phyloP scores from a whole-genome alignment of 2,113 vertebrate species.

The Numida meleagris region DNA sequence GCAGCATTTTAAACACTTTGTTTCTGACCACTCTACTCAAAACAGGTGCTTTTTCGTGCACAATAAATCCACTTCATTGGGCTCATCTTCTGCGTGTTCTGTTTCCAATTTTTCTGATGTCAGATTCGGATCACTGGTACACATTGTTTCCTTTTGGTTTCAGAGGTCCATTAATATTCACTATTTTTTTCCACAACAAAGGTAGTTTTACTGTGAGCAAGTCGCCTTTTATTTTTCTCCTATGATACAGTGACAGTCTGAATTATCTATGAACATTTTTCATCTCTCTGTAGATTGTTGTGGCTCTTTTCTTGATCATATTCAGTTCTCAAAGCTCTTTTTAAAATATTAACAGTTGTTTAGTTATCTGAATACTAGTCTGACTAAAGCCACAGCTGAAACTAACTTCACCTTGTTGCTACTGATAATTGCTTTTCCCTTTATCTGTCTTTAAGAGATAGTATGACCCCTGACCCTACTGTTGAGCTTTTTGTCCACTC shows the following conservation, averaged over 20 bases:
- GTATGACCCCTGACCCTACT: too few relatives aligned
- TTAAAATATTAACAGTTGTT: background rate
- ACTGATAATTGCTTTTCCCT: background rate
- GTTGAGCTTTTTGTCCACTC: background rate
- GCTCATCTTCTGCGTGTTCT: background rate
- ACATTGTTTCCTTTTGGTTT: background rate
- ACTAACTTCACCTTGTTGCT: background rate
- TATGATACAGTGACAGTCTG: background rate
- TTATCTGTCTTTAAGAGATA: background rate
- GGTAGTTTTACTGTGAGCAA: background rate
- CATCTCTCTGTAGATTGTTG: background rate
- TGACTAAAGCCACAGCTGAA: background rate
- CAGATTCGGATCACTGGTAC: background rate
- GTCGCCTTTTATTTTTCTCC: background rate
- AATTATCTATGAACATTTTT: background rate
- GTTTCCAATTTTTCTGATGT: background rate
- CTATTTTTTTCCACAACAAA: background rate
- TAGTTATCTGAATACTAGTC: background rate
- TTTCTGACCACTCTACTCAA: background rate
- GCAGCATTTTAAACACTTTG: background rate
- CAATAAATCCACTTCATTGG: background rate
- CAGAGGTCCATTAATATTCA: background rate
- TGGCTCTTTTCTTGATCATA: background rate
- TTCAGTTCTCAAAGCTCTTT: background rate
- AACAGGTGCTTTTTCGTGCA: background rate